These are phyloP conservation scores for Penelope pileata DNA, from an alignment of 2,113 vertebrate genomes.

Conservation along the genomic window DNA sequence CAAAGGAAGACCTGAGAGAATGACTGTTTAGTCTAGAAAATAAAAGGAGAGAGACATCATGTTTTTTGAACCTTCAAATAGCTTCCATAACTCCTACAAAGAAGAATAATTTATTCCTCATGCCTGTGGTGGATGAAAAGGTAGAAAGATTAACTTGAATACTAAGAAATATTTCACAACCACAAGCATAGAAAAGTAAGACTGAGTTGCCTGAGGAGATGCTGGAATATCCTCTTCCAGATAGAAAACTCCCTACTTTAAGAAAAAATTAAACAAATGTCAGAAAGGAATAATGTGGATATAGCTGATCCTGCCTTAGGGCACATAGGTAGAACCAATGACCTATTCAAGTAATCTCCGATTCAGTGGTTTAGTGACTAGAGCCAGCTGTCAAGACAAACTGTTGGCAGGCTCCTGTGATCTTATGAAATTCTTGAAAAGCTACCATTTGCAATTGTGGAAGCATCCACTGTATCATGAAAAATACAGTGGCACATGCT, in stretches of 20 bases:
- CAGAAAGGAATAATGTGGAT: background rate
- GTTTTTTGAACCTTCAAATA: background rate
- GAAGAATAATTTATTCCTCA: background rate
- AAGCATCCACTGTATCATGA: background rate
- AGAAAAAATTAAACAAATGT: background rate
- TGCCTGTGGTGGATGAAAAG: background rate
- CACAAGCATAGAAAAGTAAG: background rate
- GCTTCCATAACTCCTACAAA: background rate
- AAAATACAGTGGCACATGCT: background rate
- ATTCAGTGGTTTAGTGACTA: background rate
- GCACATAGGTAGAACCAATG: background rate
- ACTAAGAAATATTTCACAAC: background rate
- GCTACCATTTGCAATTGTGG: background rate
- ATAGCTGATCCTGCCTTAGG: background rate
- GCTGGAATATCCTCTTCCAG: fast-evolving
- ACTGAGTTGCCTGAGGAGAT: background rate
- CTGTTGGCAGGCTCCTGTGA: background rate
- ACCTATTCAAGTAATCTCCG: background rate
- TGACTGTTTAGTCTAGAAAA: background rate
- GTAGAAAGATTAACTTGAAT: background rate
- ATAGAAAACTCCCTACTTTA: background rate
- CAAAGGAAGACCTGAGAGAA: background rate
- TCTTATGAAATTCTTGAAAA: background rate
- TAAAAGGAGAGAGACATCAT: background rate
- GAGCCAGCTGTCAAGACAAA: background rate